phyloP scores from a whole-genome alignment of 2,888 invertebrate species.

The Metallyticus violacea region DNA sequence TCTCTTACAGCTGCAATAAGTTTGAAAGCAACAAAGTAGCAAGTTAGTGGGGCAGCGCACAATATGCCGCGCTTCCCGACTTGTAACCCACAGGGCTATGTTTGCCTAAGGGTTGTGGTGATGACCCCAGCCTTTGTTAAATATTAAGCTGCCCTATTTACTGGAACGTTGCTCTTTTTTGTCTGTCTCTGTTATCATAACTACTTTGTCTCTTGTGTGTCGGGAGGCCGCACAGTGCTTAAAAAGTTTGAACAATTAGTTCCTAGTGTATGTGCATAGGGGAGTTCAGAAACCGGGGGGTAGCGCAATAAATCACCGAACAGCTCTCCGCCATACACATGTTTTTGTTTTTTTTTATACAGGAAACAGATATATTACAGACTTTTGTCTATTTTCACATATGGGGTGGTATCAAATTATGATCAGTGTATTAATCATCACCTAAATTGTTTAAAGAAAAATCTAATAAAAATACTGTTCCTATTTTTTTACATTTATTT shows the following conservation, averaged over 20 bases:
- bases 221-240: background rate
- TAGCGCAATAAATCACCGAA: background rate
- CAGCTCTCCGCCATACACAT: no score
- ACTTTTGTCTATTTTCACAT: no score
- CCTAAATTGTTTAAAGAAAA: no score
- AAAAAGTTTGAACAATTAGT: background rate
- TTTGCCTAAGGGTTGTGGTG: background rate
- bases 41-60: background rate
- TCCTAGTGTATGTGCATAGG: background rate
- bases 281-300: background rate
- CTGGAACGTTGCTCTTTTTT: background rate
- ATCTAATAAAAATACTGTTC: no score
- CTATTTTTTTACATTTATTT: no score
- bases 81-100: background rate
- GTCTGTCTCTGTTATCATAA: background rate
- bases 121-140: background rate
- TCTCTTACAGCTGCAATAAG: no score
- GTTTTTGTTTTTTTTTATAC: no score
- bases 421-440: no score
- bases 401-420: no score
- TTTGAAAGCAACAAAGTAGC: background rate
- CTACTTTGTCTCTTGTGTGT: constrained; percentile 4
- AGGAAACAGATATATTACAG: no score
- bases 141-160: background rate
- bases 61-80: background rate